Conservation (phyloP, 2,113 vertebrate species). For the Reinhardtius hippoglossoides region DNA sequence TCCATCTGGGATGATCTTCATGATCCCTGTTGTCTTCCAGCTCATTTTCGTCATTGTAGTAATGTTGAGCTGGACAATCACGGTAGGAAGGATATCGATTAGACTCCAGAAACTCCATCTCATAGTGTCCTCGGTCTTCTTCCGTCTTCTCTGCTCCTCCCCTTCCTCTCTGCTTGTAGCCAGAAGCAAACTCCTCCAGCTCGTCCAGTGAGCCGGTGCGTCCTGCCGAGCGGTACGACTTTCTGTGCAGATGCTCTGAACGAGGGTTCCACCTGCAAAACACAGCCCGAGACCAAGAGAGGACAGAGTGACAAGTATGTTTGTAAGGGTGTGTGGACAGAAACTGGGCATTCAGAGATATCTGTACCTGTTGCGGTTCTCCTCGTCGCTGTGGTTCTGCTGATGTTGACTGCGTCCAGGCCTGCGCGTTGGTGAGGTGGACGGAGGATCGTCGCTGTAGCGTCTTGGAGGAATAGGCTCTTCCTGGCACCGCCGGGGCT, state of each 20-base stretch:
- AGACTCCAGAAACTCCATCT: slow-evolving; percentile 66
- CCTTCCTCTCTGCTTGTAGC: slow-evolving; percentile 82
- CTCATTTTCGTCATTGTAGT: slow-evolving; percentile 75
- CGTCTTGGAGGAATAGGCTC: slow-evolving; percentile 55
- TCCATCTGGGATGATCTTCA: slow-evolving; percentile 77
- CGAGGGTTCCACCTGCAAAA: slow-evolving; percentile 90
- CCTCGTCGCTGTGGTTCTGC: slow-evolving; percentile 61
- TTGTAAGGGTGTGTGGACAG: neutral
- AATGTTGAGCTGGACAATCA: slow-evolving; percentile 63
- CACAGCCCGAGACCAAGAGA: neutral
- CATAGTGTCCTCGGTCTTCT: slow-evolving; percentile 61
- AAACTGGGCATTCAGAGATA: neutral
- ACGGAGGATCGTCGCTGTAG: slow-evolving; percentile 70
- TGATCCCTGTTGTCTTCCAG: slow-evolving; percentile 76
- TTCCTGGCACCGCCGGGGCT: slow-evolving; percentile 30
- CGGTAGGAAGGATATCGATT: slow-evolving; percentile 76
- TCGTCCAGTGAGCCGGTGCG: slow-evolving; percentile 92
- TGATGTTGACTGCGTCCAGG: slow-evolving; percentile 72
- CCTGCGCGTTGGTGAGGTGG: slow-evolving; percentile 79
- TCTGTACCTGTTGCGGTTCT: slow-evolving; percentile 65
- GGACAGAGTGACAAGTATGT: neutral
- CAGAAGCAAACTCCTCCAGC: slow-evolving; percentile 91
- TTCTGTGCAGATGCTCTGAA: slow-evolving; percentile 93
- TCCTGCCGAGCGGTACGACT: slow-evolving; percentile 85
- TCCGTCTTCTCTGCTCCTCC: slow-evolving; percentile 76